Evolutionary conservation across 2,888 invertebrate genomes (phyloP).

Genomic region (Tridacna gigas): DNA sequence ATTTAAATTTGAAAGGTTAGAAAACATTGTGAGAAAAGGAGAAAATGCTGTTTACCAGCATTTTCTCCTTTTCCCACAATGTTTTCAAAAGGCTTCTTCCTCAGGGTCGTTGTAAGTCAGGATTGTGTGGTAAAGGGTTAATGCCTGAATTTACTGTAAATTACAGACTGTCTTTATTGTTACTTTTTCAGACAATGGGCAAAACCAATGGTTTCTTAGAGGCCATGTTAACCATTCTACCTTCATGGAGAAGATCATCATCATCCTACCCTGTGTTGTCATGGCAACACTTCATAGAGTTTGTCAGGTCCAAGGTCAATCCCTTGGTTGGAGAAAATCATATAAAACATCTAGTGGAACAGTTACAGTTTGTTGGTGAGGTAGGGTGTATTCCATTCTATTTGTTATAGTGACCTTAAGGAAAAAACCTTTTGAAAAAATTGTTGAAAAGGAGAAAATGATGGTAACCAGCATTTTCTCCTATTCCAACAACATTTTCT

Average conservation of each 20-base stretch:
- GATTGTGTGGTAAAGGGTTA: too few relatives aligned
- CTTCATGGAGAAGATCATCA: constrained; percentile 86
- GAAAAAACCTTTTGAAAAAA: too few relatives aligned
- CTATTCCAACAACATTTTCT: too few relatives aligned
- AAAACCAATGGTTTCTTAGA: constrained; percentile 88
- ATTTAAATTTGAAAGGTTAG: too few relatives aligned
- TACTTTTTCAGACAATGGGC: constrained; percentile 85
- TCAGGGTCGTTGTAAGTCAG: too few relatives aligned
- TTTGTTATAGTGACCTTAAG: too few relatives aligned
- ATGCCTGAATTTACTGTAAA: too few relatives aligned
- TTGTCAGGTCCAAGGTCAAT: constrained; percentile 88
- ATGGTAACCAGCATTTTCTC: too few relatives aligned
- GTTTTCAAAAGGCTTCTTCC: not conserved
- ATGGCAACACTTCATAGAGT: constrained; percentile 87
- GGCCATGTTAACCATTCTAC: constrained; percentile 86
- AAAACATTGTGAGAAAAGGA: not conserved
- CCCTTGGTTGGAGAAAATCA: constrained; percentile 89
- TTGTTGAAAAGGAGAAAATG: too few relatives aligned
- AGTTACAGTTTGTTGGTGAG: constrained; percentile 89
- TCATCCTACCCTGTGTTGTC: constrained; percentile 88
- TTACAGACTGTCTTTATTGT: not conserved
- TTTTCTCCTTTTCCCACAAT: not conserved
- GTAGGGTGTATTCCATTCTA: too few relatives aligned
- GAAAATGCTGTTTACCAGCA: not conserved
- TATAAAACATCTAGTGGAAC: constrained; percentile 88